Evolutionary conservation across 2,797 vertebrate species (phyloP), one percentile per base, ranked within the genome.

Genomic region (Brachyalestes nurse): DNA sequence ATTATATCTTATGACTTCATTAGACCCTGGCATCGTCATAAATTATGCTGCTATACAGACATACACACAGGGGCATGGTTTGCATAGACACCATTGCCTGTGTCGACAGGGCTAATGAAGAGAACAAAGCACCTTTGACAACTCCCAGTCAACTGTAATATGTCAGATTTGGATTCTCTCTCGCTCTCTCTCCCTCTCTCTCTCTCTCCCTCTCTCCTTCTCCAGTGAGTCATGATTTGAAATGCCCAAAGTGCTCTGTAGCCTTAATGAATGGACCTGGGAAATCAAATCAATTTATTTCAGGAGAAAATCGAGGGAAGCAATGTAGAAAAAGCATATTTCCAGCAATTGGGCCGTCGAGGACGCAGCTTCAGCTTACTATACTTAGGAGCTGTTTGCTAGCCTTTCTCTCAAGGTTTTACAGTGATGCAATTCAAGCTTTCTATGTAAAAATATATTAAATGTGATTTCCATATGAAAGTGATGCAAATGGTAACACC

Each of bases 1-100:
- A 91, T 93, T 90, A 93, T 88, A 86, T 90, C 90, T 93, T 91
- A 93, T 88, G 89, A 91, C 94, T 93, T 94, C 91, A 94, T 93
- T 93, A 94, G 90, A 88, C 86, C 80, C 75, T 82, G 65, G 78
- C 80, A 81, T 88, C 65, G 86, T 90, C 91, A 91, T 93, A 91
- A 93, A 92, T 94, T 91, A 92, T 93, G 89, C 90, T 88, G 86
- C 85, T 58, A 66, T 85, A 67, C 86, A 81, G 64, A 88, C 85
- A 90, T 75, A 86, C 79, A 87, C 79, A 82, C 75, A 67, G 67
- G 64, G 62, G 71, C 82, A 82, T 87, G 88, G 87, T 92, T 91
- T 92, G 89, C 92, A 93, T 90, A 89, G 71, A 85, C 84, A 78
- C 84, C 71, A 85, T 82, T 66, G 80, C 34, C 84, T 49, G 83